Conservation (phyloP, 1,140 invertebrate genomes). For the Thaumatotibia leucotreta region DNA sequence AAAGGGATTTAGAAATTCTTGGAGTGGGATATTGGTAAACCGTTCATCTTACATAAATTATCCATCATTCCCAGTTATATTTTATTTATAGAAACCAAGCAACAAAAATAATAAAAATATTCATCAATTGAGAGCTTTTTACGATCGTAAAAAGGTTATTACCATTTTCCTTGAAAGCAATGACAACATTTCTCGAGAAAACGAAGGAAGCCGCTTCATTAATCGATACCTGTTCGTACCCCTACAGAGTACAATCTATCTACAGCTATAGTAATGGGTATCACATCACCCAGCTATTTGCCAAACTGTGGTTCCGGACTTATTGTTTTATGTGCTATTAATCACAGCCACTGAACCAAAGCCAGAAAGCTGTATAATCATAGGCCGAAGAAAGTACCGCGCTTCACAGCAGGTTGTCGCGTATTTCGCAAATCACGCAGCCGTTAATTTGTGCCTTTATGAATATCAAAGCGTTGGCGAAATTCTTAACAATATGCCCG, state of each 20-base stretch:
- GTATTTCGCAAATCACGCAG: slow-evolving; percentile 2
- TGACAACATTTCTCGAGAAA: not conserved
- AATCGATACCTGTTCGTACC: slow-evolving; percentile 16
- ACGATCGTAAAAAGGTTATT: no score
- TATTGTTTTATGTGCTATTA: slow-evolving; percentile 19
- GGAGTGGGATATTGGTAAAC: not conserved
- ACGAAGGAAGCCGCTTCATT: not conserved
- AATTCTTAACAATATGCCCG: not conserved
- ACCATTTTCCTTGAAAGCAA: not conserved
- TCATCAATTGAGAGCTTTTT: not conserved
- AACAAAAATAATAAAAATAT: not conserved
- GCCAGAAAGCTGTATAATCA: not conserved
- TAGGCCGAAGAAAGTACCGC: not conserved
- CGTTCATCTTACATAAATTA: not conserved
- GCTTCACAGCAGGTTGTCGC: not conserved
- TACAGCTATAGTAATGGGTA: slow-evolving; percentile 16
- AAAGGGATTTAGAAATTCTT: not conserved
- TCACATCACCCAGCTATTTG: slow-evolving; percentile 19
- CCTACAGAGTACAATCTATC: no score
- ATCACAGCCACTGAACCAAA: not conserved
- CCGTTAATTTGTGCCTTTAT: slow-evolving; percentile 7
- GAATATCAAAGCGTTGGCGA: not conserved
- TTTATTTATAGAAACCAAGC: not conserved
- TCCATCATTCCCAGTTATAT: not conserved
- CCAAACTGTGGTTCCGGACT: slow-evolving; percentile 13